Conservation (phyloP, 2,113 vertebrate species). For the Protomyctophum bolini region DNA sequence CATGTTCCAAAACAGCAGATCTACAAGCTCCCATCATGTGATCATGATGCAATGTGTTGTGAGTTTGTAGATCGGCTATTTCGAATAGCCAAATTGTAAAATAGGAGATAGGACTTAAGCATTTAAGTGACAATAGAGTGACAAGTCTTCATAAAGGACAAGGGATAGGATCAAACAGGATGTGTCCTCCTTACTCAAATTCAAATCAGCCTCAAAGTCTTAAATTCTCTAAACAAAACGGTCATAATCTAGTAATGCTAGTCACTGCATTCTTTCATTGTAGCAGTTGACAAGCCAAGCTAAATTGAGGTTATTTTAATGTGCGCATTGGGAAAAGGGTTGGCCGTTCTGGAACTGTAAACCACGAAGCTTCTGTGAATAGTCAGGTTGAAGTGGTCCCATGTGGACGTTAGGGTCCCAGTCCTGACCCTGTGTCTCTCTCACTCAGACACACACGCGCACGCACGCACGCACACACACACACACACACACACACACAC, state of each 20-base stretch:
- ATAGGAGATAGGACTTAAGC: no score
- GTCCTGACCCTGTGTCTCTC: slow-evolving; percentile 5
- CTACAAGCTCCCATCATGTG: no score
- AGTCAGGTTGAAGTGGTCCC: slow-evolving; percentile 39
- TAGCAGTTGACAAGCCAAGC: background rate
- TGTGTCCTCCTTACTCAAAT: background rate
- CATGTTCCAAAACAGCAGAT: no score
- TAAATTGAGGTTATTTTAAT: slow-evolving; percentile 45
- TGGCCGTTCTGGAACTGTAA: slow-evolving; percentile 22
- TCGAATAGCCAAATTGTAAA: no score
- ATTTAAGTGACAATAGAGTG: no score
- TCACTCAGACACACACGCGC: background rate
- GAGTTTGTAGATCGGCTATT: no score
- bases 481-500: background rate
- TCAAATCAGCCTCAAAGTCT: background rate
- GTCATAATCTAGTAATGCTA: background rate
- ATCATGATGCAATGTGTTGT: no score
- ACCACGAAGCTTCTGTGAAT: slow-evolving; percentile 47
- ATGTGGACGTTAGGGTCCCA: slow-evolving; percentile 8
- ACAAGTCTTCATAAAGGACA: background rate
- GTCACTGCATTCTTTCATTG: slow-evolving; percentile 11
- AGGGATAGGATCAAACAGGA: background rate
- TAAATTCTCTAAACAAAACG: background rate
- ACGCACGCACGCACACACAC: background rate
- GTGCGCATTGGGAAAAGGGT: slow-evolving; percentile 33